Evolutionary conservation across 1,140 invertebrate genomes (phyloP), one percentile per base, ranked within the genome.

Genomic region (Chrysopa pallens): DNA sequence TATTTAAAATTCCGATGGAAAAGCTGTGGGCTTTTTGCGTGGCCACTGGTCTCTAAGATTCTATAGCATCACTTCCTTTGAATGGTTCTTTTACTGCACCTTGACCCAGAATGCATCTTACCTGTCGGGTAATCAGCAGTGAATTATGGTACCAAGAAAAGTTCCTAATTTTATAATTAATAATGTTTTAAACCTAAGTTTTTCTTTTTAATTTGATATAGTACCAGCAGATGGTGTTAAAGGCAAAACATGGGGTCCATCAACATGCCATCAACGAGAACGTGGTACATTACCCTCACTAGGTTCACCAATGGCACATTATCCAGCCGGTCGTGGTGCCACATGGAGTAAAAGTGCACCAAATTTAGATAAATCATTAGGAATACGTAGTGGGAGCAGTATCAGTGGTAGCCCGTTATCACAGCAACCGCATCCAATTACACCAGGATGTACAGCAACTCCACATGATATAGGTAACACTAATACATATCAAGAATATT

Each of bases 181-280:
- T n/a, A n/a, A n/a, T n/a, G n/a, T n/a, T n/a, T n/a, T n/a, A n/a
- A n/a, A n/a, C n/a, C n/a, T n/a, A n/a, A n/a, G n/a, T n/a, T n/a
- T n/a, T n/a, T n/a, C n/a, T 49, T 50, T 64, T 23, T 23, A 23
- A 3, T 23, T 23, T 23, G 17, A n/a, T 64, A 42, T 68, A 87
- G 81, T 87, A 65, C 84, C 87, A 41, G 80, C 84, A 38, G 90
- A 91, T 66, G 89, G 88, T 57, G 83, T 88, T 48, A 95, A 96
- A 68, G 90, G 90, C 59, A 93, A 94, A 69, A 96, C 92, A 15
- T 95, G 92, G 91, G 91, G 92, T 48, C 91, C 91, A 47, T 92
- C 87, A 50, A 89, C 88, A 38, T 74, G 82, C 29, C 85, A 90
- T 61, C 85, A 92, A 65, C 80, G 85, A 44, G 86, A 92, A 58